These are phyloP conservation scores for Stenopsyche tienmushanensis DNA, from an alignment of 1,140 invertebrate species.

Conservation along the genomic window DNA sequence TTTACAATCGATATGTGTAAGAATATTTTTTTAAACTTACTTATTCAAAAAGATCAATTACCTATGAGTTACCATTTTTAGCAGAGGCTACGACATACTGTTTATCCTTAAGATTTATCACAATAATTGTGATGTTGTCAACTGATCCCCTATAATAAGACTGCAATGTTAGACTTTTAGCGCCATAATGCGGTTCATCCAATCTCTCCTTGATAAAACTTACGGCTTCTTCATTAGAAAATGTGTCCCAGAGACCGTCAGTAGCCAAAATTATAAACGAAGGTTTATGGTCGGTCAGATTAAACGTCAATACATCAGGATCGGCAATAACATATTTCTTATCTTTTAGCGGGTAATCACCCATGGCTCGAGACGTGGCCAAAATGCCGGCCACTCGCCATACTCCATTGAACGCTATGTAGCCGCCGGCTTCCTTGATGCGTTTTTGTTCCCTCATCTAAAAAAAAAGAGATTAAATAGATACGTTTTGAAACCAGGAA, in stretches of 20 bases:
- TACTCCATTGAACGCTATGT: constrained; percentile 93
- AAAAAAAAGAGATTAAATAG: constrained; percentile 40
- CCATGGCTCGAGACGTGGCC: constrained; percentile 90
- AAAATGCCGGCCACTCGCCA: constrained; percentile 95
- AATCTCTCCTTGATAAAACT: constrained; percentile 81
- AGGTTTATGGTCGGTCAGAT: constrained; percentile 80
- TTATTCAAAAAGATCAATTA: neutral
- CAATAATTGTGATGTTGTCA: constrained; percentile 93
- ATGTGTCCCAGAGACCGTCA: constrained; percentile 96
- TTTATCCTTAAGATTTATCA: constrained; percentile 80
- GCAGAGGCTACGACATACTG: constrained; percentile 40
- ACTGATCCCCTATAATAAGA: constrained; percentile 90
- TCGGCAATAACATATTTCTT: constrained; percentile 91
- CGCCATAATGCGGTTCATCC: constrained; percentile 82
- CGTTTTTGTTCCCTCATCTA: constrained; percentile 81
- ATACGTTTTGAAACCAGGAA: neutral
- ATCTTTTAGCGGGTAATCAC: constrained; percentile 94
- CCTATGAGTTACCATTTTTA: constrained; percentile 12
- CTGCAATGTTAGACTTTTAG: constrained; percentile 85
- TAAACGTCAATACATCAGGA: constrained; percentile 94
- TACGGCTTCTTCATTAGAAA: constrained; percentile 91
- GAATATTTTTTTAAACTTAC: no score
- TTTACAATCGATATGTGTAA: constrained; percentile 25
- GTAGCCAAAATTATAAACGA: constrained; percentile 89
- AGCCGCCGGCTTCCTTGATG: constrained; percentile 89